Evolutionary conservation across 2,888 invertebrate genomes (phyloP).

Genomic region (Cheilosia soror): DNA sequence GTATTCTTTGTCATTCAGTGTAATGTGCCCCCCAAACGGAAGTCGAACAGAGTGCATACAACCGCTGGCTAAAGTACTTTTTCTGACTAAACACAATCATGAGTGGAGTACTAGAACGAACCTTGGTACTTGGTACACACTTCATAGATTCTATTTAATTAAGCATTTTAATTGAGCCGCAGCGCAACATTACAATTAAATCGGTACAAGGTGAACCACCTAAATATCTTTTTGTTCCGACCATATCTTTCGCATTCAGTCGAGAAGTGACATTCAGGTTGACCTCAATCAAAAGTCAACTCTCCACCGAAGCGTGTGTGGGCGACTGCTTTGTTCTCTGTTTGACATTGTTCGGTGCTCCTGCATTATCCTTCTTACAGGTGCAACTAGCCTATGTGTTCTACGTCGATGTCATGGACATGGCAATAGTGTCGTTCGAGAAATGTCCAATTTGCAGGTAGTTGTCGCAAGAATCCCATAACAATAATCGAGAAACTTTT

Average conservation of each 20-base stretch:
- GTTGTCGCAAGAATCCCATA: constrained; percentile 65
- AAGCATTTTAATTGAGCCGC: constrained; percentile 67
- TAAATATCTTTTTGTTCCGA: constrained; percentile 27
- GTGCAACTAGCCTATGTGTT: constrained; percentile 45
- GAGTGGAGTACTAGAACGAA: constrained; percentile 34
- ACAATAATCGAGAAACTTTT: constrained; percentile 71
- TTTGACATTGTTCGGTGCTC: constrained; percentile 38
- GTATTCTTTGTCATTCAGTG: constrained; percentile 68
- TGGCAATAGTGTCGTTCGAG: constrained; percentile 44
- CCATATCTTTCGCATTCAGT: constrained; percentile 22
- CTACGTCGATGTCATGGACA: constrained; percentile 20
- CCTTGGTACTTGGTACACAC: constrained; percentile 1
- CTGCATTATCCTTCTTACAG: not conserved
- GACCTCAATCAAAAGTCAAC: constrained; percentile 67
- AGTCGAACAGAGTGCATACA: constrained; percentile 60
- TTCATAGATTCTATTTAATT: constrained; percentile 61
- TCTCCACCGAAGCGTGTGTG: constrained; percentile 55
- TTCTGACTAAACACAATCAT: constrained; percentile 67
- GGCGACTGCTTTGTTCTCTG: constrained; percentile 47
- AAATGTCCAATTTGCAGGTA: constrained; percentile 71
- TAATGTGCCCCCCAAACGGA: constrained; percentile 67
- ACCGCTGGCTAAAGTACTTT: constrained; percentile 29
- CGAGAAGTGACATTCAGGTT: constrained; percentile 40
- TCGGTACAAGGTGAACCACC: constrained; percentile 27
- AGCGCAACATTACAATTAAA: constrained; percentile 58